Evolutionary conservation across 2,888 invertebrate genomes (phyloP), one percentile per base, ranked within the genome.

Genomic region (Ligdia adustata): DNA sequence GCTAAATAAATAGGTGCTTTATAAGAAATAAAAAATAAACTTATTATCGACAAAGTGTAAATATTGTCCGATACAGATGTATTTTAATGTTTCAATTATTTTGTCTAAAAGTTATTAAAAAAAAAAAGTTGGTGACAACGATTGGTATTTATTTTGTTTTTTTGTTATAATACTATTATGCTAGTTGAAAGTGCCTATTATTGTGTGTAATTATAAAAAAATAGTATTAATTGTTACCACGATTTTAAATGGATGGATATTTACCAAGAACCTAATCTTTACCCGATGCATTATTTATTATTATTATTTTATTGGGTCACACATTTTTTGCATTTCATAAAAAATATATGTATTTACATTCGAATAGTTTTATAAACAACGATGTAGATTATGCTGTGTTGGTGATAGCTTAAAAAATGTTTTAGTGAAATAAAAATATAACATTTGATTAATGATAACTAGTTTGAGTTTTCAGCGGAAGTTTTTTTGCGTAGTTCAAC

Each of bases 1-100:
- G 58, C 52, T 58, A 52, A 18, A 35, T 37, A 26, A 31, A 22
- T 52, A 47, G 48, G 55, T 52, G 55, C 55, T 51, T n/a, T 47
- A 18, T 26, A 34, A 13, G 14, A 12, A 20, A 32, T 18, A n/a
- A 3, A 9, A 7, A 9, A 20, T 9, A 12, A 7, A 6, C 14
- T 28, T 35, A 9, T 7, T 22, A 22, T n/a, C n/a, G n/a, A n/a
- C n/a, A n/a, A n/a, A n/a, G n/a, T n/a, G n/a, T n/a, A n/a, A n/a
- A n/a, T n/a, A n/a, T n/a, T n/a, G n/a, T n/a, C n/a, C n/a, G n/a
- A n/a, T 24, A 9, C n/a, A 6, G 3, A 22, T 22, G 4, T 24
- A 22, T 34, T 34, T 34, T 34, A 34, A 9, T 22, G n/a, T n/a
- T n/a, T n/a, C n/a, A n/a, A n/a, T 13, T 1, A 7, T 22, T 34